Base-by-base conservation (phyloP, 2,797 vertebrate genomes). In the Pteropus rufus region DNA sequence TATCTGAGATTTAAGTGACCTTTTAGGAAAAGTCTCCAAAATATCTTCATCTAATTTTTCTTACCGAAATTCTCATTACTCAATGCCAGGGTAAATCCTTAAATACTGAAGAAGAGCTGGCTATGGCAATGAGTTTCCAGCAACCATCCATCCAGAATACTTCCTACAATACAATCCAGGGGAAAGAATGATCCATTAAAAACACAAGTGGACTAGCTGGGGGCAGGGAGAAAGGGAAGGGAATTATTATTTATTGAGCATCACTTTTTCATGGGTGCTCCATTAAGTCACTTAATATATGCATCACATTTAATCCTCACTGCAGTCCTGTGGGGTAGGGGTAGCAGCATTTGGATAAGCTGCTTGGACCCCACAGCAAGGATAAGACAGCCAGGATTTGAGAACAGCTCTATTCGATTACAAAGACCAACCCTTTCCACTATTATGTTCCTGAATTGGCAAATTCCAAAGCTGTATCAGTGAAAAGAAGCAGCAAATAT, bases 1-100 rank as follows among this genome's bases (percentile, higher is more conserved):
- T 19, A 64, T 49, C 19, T 82, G 83, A 92, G 36, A 86, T 41
- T 65, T 67, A 82, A 82, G n/a, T 36, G 60, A 84, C 31, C 12
- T 83, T 93, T 86, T 67, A 80, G 64, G 81, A 91, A 87, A 93
- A 95, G 44, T 31, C 24, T 15, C 56, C 7, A 73, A 44, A 60
- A 31, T 73, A 52, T 64, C 75, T 91, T 69, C 34, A 72, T 84
- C 9, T 82, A 46, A 21, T 69, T 82, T 94, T 79, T 70, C 97
- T 97, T 97, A 98, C 97, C 97, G 24, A 97, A 97, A 97, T 98
- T 98, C 93, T 97, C 97, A 98, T 98, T 97, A 97, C 97, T 97
- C 87, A 97, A 94, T 21, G 76, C 82, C 96, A 90, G 84, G 11
- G 31, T 77, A 89, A 86, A 36, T 94, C 70, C n/a, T 93, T 77